Evolutionary conservation across 1,140 invertebrate genomes (phyloP).

Genomic region (Saccostrea cuccullata): DNA sequence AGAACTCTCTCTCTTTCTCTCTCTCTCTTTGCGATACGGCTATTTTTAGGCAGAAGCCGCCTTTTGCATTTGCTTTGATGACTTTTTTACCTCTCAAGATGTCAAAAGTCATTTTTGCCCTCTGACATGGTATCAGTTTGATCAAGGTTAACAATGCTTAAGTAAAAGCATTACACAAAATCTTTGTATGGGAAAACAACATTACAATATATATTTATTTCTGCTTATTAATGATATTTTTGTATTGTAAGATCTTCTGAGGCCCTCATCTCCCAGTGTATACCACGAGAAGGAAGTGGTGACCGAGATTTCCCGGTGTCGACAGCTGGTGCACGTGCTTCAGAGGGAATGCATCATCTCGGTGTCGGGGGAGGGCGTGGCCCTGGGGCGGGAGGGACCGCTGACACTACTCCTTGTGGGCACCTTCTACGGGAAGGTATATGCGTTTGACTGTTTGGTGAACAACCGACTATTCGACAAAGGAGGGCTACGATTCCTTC

Average conservation of each 20-base stretch:
- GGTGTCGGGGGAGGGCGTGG: conserved; percentile 47
- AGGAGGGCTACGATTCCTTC: conserved; percentile 48
- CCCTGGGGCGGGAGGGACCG: conserved; percentile 50
- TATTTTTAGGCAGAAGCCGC: neutral
- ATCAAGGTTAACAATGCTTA: too few relatives aligned
- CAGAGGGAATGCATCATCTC: conserved; percentile 23
- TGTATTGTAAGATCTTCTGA: neutral
- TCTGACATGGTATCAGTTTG: too few relatives aligned
- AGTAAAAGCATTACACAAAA: too few relatives aligned
- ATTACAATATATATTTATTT: neutral
- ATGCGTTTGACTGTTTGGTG: conserved; percentile 47
- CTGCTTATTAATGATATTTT: neutral
- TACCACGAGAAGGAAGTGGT: conserved; percentile 47
- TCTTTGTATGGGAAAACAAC: neutral
- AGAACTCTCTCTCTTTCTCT: conserved; percentile 26
- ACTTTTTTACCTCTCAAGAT: too few relatives aligned
- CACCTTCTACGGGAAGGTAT: conserved; percentile 44
- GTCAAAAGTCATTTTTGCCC: too few relatives aligned
- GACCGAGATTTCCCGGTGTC: conserved; percentile 26
- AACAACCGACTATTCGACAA: conserved; percentile 47
- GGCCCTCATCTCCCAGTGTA: neutral
- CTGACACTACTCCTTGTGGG: conserved; percentile 50
- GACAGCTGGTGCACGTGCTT: conserved; percentile 36
- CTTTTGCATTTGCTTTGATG: too few relatives aligned
- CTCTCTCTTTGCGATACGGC: neutral